phyloP scores from a whole-genome alignment of 2,888 invertebrate species.

The Netelia melanura region DNA sequence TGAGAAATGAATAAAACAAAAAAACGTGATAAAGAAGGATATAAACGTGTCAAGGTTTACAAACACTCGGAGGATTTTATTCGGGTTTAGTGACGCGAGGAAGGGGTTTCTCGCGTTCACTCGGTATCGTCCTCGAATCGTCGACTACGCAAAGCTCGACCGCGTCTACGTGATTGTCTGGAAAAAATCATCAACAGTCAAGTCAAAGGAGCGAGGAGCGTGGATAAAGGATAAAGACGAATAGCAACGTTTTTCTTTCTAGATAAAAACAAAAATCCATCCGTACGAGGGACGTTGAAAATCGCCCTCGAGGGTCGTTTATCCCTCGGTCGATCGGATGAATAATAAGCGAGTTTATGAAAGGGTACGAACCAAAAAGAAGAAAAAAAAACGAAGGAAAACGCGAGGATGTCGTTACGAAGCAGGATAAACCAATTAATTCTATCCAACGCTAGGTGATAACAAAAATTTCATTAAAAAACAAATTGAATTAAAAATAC shows the following conservation, averaged over 20 bases:
- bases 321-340: background rate
- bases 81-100: slow-evolving; percentile 73
- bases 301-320: background rate
- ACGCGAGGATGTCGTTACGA: slow-evolving; percentile 15
- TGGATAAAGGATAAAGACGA: slow-evolving; percentile 28
- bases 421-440: slow-evolving; percentile 52
- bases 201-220: slow-evolving; percentile 27
- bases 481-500: slow-evolving; percentile 33
- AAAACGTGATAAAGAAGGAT: slow-evolving; percentile 37
- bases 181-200: slow-evolving; percentile 70
- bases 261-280: background rate
- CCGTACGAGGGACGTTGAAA: background rate
- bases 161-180: slow-evolving; percentile 77
- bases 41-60: slow-evolving; percentile 57
- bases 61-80: slow-evolving; percentile 68
- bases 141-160: slow-evolving; percentile 82
- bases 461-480: slow-evolving; percentile 9
- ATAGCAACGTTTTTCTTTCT: background rate
- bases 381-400: slow-evolving; percentile 17
- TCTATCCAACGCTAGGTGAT: background rate
- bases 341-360: slow-evolving; percentile 18
- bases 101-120: slow-evolving; percentile 68
- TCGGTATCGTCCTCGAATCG: slow-evolving; percentile 74
- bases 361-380: slow-evolving; percentile 5
- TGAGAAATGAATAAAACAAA: slow-evolving; percentile 9